Evolutionary conservation across 2,113 vertebrate species (phyloP), one percentile per base, ranked within the genome.

Genomic region (Phylloscopus whistleri): DNA sequence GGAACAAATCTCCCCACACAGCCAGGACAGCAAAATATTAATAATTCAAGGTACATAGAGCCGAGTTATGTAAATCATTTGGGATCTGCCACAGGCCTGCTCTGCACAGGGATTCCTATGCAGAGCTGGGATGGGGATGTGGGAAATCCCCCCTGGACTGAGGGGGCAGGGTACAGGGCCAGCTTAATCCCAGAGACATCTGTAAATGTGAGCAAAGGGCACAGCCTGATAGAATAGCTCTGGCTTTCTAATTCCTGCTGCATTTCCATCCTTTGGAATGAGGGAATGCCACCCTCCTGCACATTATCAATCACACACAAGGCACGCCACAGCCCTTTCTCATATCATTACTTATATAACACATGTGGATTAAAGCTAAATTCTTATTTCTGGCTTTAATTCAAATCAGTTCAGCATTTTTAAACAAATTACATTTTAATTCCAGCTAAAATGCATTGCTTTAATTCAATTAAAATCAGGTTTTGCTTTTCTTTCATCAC

Each of bases 11-110:
- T 96, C 92, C 90, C 88, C 95, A 74, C 92, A 48, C 90, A 88
- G 97, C 96, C 96, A 96, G 97, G 97, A 92, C 95, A 97, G 95
- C 92, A 95, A 90, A 95, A 62, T 93, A 97, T 97, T 96, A 97
- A 97, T 97, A 97, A 97, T 96, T 97, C 94, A 97, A 78, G 90
- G 85, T 37, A 92, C 62, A 22, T 5, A 39, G 11, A 87, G 53
- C 13, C 16, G 96, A 91, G 95, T 97, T 97, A 94, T 95, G 97
- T 89, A 96, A 97, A 98, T 97, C 83, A 80, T 10, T 21, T 15
- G 95, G 94, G 79, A 94, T 74, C 19, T 52, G 92, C 93, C 9
- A 15, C 77, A 83, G 46, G 60, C 73, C 46, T 7, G 6, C 74
- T 51, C 53, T 73, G 82, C 95, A 49, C 93, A 46, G 67, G 94